Evolutionary conservation across 2,113 vertebrate genomes (phyloP).

Genomic region (Equus quagga): DNA sequence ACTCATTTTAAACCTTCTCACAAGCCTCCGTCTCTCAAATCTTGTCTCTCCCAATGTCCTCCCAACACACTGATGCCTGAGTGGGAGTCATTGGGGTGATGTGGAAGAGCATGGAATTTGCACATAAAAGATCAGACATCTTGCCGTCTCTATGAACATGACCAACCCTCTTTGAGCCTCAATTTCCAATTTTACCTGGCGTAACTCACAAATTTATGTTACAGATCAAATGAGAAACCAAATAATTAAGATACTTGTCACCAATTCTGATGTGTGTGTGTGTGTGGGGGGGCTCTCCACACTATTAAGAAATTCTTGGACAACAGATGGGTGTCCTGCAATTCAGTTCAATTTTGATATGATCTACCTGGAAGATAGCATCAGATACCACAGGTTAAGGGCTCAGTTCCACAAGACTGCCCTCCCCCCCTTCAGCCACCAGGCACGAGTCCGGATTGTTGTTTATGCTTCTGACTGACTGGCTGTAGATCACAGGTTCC

Average conservation of each 20-base stretch:
- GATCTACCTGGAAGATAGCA: not conserved
- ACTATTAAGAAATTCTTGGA: not conserved
- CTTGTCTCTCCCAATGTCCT: not conserved
- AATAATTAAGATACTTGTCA: not conserved
- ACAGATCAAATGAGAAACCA: not conserved
- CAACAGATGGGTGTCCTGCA: too few species aligned
- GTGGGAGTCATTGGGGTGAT: not conserved
- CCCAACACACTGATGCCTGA: rapidly evolving
- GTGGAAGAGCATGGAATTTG: not conserved
- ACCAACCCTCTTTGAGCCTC: not conserved
- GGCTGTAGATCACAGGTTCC: too few species aligned
- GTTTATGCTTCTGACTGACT: not conserved
- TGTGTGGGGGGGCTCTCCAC: not conserved
- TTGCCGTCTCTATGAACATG: not conserved
- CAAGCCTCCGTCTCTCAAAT: too few species aligned
- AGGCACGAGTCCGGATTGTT: not conserved
- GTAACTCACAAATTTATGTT: not conserved
- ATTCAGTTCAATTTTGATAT: not conserved
- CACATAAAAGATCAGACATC: not conserved
- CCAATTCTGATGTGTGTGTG: not conserved
- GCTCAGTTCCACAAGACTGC: not conserved
- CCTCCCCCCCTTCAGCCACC: not conserved
- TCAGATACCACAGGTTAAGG: not conserved
- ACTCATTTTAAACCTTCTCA: not conserved
- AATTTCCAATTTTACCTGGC: not conserved